phyloP scores from a whole-genome alignment of 64 coral and sea anemone species.

The Actinia equina region DNA sequence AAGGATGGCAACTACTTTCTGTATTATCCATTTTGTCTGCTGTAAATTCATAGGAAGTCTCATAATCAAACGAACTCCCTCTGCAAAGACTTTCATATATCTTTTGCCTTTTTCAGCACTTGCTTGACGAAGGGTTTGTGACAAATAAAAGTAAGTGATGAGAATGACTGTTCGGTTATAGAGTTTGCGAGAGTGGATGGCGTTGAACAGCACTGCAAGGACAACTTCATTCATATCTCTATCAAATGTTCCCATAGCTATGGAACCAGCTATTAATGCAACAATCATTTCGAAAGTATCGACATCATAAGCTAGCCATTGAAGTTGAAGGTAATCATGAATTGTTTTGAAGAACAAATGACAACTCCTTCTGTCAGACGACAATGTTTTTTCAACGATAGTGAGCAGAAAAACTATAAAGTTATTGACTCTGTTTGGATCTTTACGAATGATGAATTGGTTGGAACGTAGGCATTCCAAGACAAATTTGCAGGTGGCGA shows the following conservation, averaged over 20 bases:
- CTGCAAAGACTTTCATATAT: not conserved
- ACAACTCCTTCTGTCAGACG: not conserved
- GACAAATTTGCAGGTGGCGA: not conserved
- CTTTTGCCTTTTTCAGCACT: not conserved
- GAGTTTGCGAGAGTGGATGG: not conserved
- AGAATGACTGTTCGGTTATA: not conserved
- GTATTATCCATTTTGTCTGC: not conserved
- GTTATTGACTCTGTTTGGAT: not conserved
- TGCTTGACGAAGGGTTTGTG: not conserved
- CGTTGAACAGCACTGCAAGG: not conserved
- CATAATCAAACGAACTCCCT: not conserved
- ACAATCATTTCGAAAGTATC: not conserved
- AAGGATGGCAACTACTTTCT: not conserved
- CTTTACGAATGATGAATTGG: not conserved
- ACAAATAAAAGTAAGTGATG: not conserved
- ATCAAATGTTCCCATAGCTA: not conserved
- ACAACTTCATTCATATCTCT: not conserved
- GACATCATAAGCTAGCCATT: not conserved
- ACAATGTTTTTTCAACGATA: not conserved
- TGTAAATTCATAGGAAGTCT: not conserved
- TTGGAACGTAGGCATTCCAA: not conserved
- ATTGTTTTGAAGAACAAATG: not conserved
- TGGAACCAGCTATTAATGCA: not conserved
- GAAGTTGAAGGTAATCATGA: not conserved
- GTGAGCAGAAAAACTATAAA: not conserved